These are phyloP conservation scores for Bradysia coprophila DNA, from an alignment of 1,140 invertebrate genomes.

Conservation along the genomic window DNA sequence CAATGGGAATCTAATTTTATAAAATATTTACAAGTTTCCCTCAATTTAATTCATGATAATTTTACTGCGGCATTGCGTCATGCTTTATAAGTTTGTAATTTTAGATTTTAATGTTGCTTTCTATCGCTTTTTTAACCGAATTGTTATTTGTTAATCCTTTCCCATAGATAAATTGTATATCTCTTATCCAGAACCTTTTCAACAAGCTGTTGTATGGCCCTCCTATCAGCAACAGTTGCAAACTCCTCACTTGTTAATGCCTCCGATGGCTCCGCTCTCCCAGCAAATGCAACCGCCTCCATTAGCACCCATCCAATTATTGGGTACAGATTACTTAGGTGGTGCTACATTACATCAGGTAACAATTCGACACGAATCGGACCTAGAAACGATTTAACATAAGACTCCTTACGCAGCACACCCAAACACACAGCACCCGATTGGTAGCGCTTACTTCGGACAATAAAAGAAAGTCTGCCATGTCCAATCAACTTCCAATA, in stretches of 20 bases:
- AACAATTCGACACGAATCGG: not conserved
- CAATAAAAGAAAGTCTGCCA: conserved; percentile 16
- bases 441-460: conserved; percentile 33
- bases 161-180: conserved; percentile 20
- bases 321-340: conserved; percentile 28
- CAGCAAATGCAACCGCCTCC: conserved; percentile 30
- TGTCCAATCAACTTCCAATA: conserved; percentile 25
- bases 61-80: too few species aligned
- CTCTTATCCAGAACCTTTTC: conserved; percentile 40
- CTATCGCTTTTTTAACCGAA: not conserved
- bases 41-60: too few species aligned
- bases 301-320: conserved; percentile 26
- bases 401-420: conserved; percentile 20
- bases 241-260: conserved; percentile 23
- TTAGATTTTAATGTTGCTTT: too few species aligned
- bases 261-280: conserved; percentile 11
- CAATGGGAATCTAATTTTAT: too few species aligned
- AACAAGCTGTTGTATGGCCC: conserved; percentile 52
- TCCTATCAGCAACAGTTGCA: conserved; percentile 41
- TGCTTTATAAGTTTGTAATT: too few species aligned
- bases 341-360: conserved; percentile 21
- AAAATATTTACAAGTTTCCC: too few species aligned
- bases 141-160: conserved; percentile 1
- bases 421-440: conserved; percentile 35
- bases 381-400: not conserved